Base-by-base conservation (phyloP, 2,888 invertebrate species). In the Clitarchus hookeri region DNA sequence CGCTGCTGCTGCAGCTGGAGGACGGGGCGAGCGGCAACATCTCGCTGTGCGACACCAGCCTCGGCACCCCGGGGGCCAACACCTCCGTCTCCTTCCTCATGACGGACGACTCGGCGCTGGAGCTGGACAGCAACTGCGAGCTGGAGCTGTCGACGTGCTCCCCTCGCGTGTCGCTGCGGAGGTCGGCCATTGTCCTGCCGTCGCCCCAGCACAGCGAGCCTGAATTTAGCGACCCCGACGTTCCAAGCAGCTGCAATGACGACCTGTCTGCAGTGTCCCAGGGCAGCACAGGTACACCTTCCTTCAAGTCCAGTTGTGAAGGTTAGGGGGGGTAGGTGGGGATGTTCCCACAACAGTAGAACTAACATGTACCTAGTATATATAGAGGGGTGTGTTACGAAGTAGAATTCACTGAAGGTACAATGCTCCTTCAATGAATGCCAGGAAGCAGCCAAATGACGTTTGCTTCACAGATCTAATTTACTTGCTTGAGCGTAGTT, bases 1-100 rank as follows among this genome's bases (percentile, higher is more conserved):
- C 93, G 88, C 92, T 96, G 77, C 91, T 96, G 25, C 89, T 91
- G 26, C 85, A 89, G 85, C 85, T 84, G 88, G 79, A 89, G 80
- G 86, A 84, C 80, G 85, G 65, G 27, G 78, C 79, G n/a, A 78
- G 44, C n/a, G 26, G 79, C 36, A 79, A 86, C 13, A 53, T 79
- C 23, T 79, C 53, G 23, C 85, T 85, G 84, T 84, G 80, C 25
- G 36, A 78, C 26, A 54, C 44, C 77, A 79, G 84, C 36, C 80
- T 86, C 11, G 4, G 36, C 36, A 87, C 86, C 25, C 87, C 87
- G 23, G 84, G 84, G 13, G 83, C 87, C n/a, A n/a, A 85, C 0
- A 85, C 87, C 6, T 25, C 44, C 9, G 80, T 86, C 16, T 88
- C 87, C 6, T 82, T 86, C 26, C 27, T 27, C 9, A 27, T 82